phyloP scores from a whole-genome alignment of 2,888 invertebrate species.

The Exephanes ischioxanthus region DNA sequence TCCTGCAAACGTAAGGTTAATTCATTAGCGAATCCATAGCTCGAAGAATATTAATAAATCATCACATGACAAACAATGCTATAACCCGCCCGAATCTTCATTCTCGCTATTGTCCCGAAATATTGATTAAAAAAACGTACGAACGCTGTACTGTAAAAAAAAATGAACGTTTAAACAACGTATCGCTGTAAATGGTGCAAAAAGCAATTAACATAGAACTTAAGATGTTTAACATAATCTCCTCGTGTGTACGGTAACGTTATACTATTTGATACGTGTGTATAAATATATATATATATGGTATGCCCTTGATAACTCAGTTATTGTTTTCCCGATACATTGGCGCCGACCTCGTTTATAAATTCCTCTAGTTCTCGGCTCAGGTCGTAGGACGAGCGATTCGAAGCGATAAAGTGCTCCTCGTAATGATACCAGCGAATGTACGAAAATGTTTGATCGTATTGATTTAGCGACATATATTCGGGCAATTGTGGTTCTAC shows the following conservation, averaged over 20 bases:
- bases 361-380: constrained; percentile 72
- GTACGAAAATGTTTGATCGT: constrained; percentile 78
- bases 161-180: constrained; percentile 33
- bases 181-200: constrained; percentile 54
- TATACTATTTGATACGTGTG: constrained; percentile 45
- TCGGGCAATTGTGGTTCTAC: constrained; percentile 71
- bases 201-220: constrained; percentile 32
- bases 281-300: constrained; percentile 40
- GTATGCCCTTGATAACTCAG: constrained; percentile 39
- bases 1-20: neutral
- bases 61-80: constrained; percentile 32
- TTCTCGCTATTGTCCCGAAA: constrained; percentile 19
- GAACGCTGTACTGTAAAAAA: constrained; percentile 21
- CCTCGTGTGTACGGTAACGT: constrained; percentile 23
- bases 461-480: constrained; percentile 74
- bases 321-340: constrained; percentile 32
- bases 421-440: constrained; percentile 78
- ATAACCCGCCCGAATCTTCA: constrained; percentile 20
- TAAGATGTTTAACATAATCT: constrained; percentile 43
- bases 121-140: constrained; percentile 19
- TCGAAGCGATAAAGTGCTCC: constrained; percentile 71
- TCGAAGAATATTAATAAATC: constrained; percentile 28
- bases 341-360: constrained; percentile 50
- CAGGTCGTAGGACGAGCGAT: constrained; percentile 71
- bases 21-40: constrained; percentile 10